Evolutionary conservation across 2,113 vertebrate species (phyloP).

Genomic region (Cephalopterus ornatus): DNA sequence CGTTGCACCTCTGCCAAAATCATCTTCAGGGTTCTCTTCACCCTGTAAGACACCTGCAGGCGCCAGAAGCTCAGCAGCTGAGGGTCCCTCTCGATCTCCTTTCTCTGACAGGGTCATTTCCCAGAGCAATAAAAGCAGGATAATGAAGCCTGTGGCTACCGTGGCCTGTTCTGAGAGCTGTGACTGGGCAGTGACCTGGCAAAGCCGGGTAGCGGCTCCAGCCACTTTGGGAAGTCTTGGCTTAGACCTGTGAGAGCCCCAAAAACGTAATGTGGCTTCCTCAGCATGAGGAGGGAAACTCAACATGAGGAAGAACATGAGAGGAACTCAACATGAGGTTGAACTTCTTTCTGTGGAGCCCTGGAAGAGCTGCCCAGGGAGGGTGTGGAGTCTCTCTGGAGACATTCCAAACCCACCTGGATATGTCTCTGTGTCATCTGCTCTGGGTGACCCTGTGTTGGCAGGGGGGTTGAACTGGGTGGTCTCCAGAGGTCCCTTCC

Average conservation of each 20-base stretch:
- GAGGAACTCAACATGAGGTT: rapidly evolving
- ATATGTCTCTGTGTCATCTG: not conserved
- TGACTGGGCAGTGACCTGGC: not conserved
- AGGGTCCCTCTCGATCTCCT: not conserved
- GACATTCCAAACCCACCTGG: not conserved
- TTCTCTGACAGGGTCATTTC: not conserved
- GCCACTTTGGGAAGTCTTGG: not conserved
- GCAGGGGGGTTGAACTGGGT: not conserved
- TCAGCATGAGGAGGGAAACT: not conserved
- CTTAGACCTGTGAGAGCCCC: not conserved
- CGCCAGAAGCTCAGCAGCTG: not conserved
- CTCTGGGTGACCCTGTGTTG: not conserved
- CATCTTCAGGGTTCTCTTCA: not conserved
- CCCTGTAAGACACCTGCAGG: rapidly evolving
- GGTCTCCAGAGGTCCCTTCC: not conserved
- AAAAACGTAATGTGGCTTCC: rapidly evolving
- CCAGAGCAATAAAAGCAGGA: not conserved
- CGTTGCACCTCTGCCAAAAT: not conserved
- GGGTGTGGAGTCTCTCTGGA: not conserved
- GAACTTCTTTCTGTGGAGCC: not conserved
- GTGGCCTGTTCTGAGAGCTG: not conserved
- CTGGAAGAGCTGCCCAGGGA: not conserved
- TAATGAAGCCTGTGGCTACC: not conserved
- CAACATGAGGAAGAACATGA: not conserved
- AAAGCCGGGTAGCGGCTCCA: not conserved